These are phyloP conservation scores for Lysandra bellargus DNA, from an alignment of 2,888 invertebrate genomes.

Conservation along the genomic window DNA sequence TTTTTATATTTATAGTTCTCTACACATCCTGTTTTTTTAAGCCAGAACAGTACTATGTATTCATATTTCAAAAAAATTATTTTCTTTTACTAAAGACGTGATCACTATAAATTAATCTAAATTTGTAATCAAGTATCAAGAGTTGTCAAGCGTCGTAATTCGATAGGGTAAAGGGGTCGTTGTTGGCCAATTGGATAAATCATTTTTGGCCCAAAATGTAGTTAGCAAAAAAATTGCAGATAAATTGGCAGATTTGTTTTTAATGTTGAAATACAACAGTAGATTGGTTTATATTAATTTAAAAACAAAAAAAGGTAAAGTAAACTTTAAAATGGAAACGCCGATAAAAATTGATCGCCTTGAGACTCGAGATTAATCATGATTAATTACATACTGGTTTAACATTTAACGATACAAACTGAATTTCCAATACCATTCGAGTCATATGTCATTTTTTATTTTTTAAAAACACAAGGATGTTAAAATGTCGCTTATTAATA, in stretches of 20 bases:
- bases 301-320: neutral
- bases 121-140: neutral
- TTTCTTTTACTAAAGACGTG: neutral
- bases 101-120: neutral
- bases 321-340: neutral
- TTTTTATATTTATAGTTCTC: constrained; percentile 21
- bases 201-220: neutral
- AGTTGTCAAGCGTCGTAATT: neutral
- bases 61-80: neutral
- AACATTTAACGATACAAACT: neutral
- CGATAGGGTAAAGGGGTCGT: neutral
- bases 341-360: constrained; percentile 9
- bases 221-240: neutral
- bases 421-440: neutral
- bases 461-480: neutral
- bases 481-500: neutral
- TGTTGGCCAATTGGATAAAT: neutral
- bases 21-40: neutral
- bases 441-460: constrained; percentile 3
- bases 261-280: neutral
- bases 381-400: constrained; percentile 11
- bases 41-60: neutral
- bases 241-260: neutral
- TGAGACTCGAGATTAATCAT: neutral
- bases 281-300: neutral